These are phyloP conservation scores for Notolepis coatsorum DNA, from an alignment of 2,797 vertebrate species.

Conservation along the genomic window DNA sequence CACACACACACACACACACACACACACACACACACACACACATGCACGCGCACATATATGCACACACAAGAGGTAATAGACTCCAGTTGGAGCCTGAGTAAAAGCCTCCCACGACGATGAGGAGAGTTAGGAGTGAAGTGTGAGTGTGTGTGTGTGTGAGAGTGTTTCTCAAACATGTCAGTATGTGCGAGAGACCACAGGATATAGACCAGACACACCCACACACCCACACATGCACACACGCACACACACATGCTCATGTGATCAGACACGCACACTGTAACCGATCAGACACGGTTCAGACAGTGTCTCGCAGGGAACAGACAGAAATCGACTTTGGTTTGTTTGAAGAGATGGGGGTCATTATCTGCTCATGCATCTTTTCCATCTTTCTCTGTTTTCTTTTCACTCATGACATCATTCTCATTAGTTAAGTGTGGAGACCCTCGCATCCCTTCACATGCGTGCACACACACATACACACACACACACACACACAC, in stretches of 20 bases:
- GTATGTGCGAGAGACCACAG: background rate
- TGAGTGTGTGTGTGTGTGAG: background rate
- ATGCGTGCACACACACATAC: background rate
- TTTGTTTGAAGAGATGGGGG: conserved; percentile 37
- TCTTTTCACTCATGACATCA: conserved; percentile 50
- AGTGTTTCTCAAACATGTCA: background rate
- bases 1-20: conserved; percentile 1
- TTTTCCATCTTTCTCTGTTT: conserved; percentile 53
- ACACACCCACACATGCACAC: background rate
- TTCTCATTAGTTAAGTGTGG: conserved; percentile 40
- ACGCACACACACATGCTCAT: background rate
- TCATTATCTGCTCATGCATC: conserved; percentile 46
- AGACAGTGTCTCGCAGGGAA: conserved; percentile 42
- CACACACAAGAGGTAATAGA: conserved; percentile 6
- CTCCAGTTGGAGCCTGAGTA: conserved; percentile 4
- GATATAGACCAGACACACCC: conserved; percentile 1
- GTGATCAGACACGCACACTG: conserved; percentile 25
- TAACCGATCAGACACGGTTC: conserved; percentile 41
- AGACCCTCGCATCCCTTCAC: conserved; percentile 9
- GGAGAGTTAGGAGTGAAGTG: background rate
- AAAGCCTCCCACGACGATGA: conserved; percentile 2
- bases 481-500: background rate
- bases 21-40: conserved; percentile 1
- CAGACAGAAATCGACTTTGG: conserved; percentile 22
- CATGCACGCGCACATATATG: background rate